phyloP scores from a whole-genome alignment of 2,113 vertebrate species.

The Pyxicephalus adspersus region DNA sequence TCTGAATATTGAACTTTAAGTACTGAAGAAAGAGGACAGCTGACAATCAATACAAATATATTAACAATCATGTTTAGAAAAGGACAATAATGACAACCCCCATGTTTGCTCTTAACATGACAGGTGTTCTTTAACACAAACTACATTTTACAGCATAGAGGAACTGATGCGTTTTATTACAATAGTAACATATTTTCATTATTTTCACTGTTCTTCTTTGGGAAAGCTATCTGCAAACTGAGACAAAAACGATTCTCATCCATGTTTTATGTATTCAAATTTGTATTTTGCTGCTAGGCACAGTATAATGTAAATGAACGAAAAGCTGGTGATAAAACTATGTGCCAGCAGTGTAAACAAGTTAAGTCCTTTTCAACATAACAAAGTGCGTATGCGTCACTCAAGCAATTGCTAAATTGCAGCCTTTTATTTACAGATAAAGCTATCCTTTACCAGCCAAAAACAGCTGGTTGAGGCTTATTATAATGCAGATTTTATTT shows the following conservation, averaged over 20 bases:
- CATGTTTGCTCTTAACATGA: no score
- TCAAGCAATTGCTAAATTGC: constrained; percentile 49
- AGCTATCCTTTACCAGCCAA: constrained; percentile 39
- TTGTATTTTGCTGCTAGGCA: constrained; percentile 40
- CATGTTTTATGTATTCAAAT: constrained; percentile 40
- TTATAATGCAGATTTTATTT: constrained; percentile 49
- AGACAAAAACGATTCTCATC: constrained; percentile 19
- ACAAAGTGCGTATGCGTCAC: constrained; percentile 37
- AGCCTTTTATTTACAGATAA: constrained; percentile 53
- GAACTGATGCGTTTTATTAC: constrained; percentile 6
- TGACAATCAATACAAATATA: no score
- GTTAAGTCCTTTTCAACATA: constrained; percentile 41
- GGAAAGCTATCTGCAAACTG: constrained; percentile 2
- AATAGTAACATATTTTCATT: constrained; percentile 23
- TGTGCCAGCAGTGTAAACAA: constrained; percentile 41
- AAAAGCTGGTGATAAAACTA: constrained; percentile 17
- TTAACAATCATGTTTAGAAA: no score
- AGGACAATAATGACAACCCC: not conserved
- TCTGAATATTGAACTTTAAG: no score
- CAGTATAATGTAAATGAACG: constrained; percentile 34
- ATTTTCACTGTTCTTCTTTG: constrained; percentile 22
- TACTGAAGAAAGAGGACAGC: no score
- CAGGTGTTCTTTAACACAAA: not conserved
- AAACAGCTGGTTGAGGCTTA: constrained; percentile 39
- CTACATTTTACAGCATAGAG: not conserved